Evolutionary conservation across 2,113 vertebrate genomes (phyloP).

Genomic region (Phaethornis superciliosus): DNA sequence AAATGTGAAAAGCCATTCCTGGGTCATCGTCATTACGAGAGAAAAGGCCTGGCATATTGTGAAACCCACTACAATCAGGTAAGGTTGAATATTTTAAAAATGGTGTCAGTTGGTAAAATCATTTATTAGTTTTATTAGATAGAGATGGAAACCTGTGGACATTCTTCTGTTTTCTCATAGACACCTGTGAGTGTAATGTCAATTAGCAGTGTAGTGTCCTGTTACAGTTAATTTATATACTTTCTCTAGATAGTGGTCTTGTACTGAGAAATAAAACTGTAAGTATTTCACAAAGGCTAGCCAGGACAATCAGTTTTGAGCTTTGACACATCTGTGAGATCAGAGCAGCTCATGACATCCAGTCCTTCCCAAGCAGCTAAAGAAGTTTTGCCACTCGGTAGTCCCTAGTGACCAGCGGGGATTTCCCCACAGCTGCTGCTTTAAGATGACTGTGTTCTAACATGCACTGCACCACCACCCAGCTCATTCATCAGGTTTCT

Average conservation of each 20-base stretch:
- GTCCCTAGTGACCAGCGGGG: not conserved
- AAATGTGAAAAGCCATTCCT: constrained; percentile 99
- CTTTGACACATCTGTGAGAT: not conserved
- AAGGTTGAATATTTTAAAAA: not conserved
- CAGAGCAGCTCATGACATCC: not conserved
- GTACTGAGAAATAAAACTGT: not conserved
- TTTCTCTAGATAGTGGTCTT: not conserved
- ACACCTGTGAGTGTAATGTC: not conserved
- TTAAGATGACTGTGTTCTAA: not conserved
- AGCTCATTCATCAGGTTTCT: not conserved
- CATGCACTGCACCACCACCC: not conserved
- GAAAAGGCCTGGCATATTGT: constrained; percentile 96
- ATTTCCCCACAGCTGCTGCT: not conserved
- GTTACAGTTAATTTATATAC: not conserved
- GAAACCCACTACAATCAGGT: constrained; percentile 99
- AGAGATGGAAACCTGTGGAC: not conserved
- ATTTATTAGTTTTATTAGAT: not conserved
- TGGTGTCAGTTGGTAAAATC: not conserved
- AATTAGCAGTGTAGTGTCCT: not conserved
- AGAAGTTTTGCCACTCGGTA: not conserved
- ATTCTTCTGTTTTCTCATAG: not conserved
- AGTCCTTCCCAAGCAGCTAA: not conserved
- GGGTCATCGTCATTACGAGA: constrained; percentile 96
- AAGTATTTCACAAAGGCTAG: not conserved
- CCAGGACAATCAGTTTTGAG: not conserved